Base-by-base conservation (phyloP, 2,797 vertebrate species). In the Serranus cabrilla region DNA sequence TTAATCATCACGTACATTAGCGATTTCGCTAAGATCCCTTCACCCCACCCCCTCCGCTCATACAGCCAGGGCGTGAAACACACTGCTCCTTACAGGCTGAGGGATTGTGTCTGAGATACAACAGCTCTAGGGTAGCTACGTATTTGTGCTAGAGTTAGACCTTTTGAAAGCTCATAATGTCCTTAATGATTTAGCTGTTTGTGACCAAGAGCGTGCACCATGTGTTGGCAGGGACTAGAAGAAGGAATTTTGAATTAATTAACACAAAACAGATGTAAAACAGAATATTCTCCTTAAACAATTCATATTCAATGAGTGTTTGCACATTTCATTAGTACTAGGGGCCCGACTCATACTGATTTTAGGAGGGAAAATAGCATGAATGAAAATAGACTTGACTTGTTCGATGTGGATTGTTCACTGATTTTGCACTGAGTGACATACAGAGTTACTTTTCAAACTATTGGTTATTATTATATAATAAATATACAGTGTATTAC, bases 1-100 rank as follows among this genome's bases (percentile, higher is more conserved):
- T 98, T 99, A 98, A 98, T 99, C 97, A 98, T 97, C 97, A 97
- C 95, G 96, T 98, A 97, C 96, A 98, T 98, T 98, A 98, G 96
- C 95, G 96, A 97, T 97, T 98, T 97, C 91, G 92, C 96, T 96
- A 91, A 97, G 96, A 97, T 96, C 96, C 96, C 95, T 92, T 95
- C 96, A 94, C 94, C 78, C 76, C 67, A 21, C 78, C 80, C 79
- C 79, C 83, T 75, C 81, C 85, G 92, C 96, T 95, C 93, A 93
- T 74, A 59, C 70, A 67, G 82, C 79, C 65, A 71, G 94, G 95
- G 95, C 94, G 92, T 95, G 96, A 97, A 96, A 94, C 96, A 92
- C 95, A 90, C 96, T 94, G 87, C 80, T 88, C 76, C 81, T 85
- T 59, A 51, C 96, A 82, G 96, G 95, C 95, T 94, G 95, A 96